Percentiles rank a stretch among this genome's conserved stretches.
These are phyloP conservation scores for Nycticryphes semicollaris DNA, from an alignment of 2,113 vertebrate genomes.

Conservation along the genomic window DNA sequence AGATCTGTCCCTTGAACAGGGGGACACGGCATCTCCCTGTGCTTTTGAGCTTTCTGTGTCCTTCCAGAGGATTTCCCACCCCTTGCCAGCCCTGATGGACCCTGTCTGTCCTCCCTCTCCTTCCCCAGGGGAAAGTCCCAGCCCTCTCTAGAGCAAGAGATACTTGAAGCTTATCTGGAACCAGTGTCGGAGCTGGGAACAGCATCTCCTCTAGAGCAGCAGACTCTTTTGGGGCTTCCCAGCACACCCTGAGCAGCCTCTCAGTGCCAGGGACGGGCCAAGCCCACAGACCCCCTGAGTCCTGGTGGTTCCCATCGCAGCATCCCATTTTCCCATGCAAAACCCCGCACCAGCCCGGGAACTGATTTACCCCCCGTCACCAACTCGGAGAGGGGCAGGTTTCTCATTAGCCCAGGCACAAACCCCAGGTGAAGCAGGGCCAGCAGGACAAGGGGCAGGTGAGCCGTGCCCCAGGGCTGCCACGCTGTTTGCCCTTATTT, in stretches of 20 bases:
- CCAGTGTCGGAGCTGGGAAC: neutral
- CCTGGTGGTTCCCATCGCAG: neutral
- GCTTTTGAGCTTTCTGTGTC: neutral
- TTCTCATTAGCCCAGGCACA: neutral
- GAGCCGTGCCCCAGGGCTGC: neutral
- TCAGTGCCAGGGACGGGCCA: neutral
- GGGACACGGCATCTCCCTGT: neutral
- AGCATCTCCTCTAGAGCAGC: neutral
- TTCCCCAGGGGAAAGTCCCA: neutral
- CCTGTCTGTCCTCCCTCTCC: neutral
- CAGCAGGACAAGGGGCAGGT: neutral
- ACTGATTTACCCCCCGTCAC: rapidly evolving
- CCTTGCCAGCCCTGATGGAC: neutral
- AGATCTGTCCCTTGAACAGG: neutral
- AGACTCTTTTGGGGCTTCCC: neutral
- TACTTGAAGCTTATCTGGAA: neutral
- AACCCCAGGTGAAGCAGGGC: neutral
- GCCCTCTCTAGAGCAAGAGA: neutral
- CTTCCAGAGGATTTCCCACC: neutral
- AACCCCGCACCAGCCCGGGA: neutral
- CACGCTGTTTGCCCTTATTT: neutral
- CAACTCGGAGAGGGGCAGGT: neutral
- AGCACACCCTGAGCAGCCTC: neutral
- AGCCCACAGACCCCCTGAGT: neutral
- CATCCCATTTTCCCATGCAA: rapidly evolving